Percentiles rank a stretch among this genome's conserved stretches.
These are phyloP conservation scores for Avahi laniger DNA, from an alignment of 2,797 vertebrate genomes.

Conservation along the genomic window DNA sequence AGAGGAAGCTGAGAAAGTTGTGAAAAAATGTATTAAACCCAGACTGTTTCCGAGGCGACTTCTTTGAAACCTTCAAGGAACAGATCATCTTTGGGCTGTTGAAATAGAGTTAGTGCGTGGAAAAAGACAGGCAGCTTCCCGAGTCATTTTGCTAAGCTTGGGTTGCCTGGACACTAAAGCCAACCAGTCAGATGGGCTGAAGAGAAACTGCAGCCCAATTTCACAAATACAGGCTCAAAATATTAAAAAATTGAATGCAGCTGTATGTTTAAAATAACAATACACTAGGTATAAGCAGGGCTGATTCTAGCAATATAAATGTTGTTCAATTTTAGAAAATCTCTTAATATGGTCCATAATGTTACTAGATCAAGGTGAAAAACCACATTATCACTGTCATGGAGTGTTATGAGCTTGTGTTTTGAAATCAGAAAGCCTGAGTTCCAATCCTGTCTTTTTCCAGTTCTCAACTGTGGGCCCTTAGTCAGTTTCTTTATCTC, in stretches of 20 bases:
- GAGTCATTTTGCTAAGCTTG: not conserved
- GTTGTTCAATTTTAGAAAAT: not conserved
- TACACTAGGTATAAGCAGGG: not conserved
- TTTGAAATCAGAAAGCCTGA: constrained; percentile 7
- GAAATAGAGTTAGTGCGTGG: fast-evolving
- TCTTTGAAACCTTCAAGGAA: not conserved
- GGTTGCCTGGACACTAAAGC: not conserved
- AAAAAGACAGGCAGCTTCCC: not conserved
- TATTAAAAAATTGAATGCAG: not conserved
- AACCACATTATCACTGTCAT: not conserved
- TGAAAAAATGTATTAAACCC: not conserved
- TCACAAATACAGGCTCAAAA: constrained; percentile 41
- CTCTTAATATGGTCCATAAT: not conserved
- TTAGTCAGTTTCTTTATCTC: not conserved
- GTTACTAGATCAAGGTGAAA: not conserved
- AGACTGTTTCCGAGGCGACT: fast-evolving
- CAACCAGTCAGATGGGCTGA: not conserved
- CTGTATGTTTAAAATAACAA: not conserved
- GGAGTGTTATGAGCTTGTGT: not conserved
- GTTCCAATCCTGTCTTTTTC: not conserved
- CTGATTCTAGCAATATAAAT: not conserved
- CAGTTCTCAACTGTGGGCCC: not conserved
- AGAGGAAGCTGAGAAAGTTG: not conserved
- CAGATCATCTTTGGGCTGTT: not conserved
- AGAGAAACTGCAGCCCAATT: not conserved